Evolutionary conservation across 1,140 invertebrate species (phyloP).

Genomic region (Eriocheir sinensis): DNA sequence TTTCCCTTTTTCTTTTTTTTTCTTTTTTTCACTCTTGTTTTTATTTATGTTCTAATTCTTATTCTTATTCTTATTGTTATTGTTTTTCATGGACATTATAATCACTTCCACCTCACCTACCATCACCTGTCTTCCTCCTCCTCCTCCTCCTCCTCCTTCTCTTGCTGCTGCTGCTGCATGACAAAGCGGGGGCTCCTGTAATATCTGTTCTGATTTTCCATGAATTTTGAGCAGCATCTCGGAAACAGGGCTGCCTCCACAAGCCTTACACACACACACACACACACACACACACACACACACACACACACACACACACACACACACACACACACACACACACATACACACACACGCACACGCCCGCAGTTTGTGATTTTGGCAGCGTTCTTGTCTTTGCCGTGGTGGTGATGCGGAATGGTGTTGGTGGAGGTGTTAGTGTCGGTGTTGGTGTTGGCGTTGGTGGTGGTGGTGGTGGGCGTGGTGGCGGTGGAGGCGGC

Average conservation of each 20-base stretch:
- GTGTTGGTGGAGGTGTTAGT: no score
- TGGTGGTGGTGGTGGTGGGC: no score
- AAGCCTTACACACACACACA: neutral
- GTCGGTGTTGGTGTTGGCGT: no score
- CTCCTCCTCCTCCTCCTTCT: neutral
- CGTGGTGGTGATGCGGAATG: neutral
- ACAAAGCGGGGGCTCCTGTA: neutral
- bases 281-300: conserved; percentile 14
- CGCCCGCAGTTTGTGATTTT: no score
- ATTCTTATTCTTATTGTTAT: no score
- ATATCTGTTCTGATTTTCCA: conserved; percentile 25
- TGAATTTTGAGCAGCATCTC: neutral
- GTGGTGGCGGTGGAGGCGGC: no score
- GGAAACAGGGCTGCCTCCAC: neutral
- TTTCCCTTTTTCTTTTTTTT: no score
- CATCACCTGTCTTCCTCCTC: neutral
- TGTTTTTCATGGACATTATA: no score
- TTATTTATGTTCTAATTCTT: no score
- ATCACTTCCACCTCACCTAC: neutral
- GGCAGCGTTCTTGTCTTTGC: neutral
- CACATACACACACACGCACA: neutral
- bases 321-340: conserved; percentile 22
- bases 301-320: conserved; percentile 13
- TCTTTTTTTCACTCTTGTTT: no score
- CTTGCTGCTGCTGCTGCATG: neutral